Percentiles rank a stretch among this genome's conserved stretches.
These are phyloP conservation scores for Aphrophora alni DNA, from an alignment of 2,888 invertebrate genomes.

Conservation along the genomic window DNA sequence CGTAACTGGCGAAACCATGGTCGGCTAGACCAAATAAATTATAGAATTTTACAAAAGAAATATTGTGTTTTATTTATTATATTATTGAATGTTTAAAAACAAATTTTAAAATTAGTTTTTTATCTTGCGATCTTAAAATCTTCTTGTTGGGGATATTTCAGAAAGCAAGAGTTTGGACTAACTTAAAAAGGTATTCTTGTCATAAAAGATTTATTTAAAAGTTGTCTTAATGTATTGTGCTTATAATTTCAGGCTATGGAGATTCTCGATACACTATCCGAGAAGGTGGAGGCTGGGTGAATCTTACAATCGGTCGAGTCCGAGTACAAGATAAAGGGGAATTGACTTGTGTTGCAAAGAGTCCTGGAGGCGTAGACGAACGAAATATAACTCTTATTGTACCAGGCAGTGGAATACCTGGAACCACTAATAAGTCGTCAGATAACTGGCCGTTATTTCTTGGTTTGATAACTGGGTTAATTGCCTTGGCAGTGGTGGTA, in stretches of 20 bases:
- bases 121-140: too few species aligned
- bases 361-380: slow-evolving; percentile 80
- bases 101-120: too few species aligned
- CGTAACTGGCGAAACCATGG: too few species aligned
- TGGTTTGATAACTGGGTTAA: slow-evolving; percentile 58
- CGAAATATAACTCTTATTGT: slow-evolving; percentile 72
- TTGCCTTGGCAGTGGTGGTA: slow-evolving; percentile 61
- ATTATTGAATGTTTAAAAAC: too few species aligned
- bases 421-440: slow-evolving; percentile 48
- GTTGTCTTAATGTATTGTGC: too few species aligned
- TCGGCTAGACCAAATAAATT: too few species aligned
- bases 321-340: slow-evolving; percentile 71
- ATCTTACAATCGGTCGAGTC: slow-evolving; percentile 71
- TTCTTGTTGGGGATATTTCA: too few species aligned
- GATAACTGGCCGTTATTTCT: slow-evolving; percentile 60
- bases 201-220: too few species aligned
- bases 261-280: slow-evolving; percentile 46
- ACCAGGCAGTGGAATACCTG: not conserved
- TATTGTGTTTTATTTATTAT: too few species aligned
- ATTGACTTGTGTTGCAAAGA: slow-evolving; percentile 81
- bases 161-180: too few species aligned
- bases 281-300: slow-evolving; percentile 62
- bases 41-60: too few species aligned
- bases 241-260: slow-evolving; percentile 35
- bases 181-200: too few species aligned